phyloP scores from a whole-genome alignment of 2,797 vertebrate species.

The Menidia menidia region DNA sequence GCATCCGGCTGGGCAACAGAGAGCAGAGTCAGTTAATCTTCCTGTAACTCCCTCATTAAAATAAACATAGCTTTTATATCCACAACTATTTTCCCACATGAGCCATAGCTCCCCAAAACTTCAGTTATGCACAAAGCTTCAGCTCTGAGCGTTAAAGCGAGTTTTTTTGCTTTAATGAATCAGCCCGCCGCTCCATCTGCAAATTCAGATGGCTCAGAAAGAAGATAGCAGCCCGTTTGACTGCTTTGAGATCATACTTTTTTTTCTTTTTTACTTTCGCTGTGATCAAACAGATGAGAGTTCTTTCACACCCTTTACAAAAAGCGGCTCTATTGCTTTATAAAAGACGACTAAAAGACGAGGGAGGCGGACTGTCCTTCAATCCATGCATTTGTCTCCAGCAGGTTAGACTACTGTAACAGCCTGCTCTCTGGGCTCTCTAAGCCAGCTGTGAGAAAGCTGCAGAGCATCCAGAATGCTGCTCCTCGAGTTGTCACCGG shows the following conservation, averaged over 20 bases:
- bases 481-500: too few relatives aligned
- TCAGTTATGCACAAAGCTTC: too few relatives aligned
- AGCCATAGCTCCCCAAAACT: neutral
- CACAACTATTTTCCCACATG: neutral
- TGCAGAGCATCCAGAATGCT: too few relatives aligned
- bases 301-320: neutral
- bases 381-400: neutral
- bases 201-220: neutral
- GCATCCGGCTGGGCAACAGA: neutral
- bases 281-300: constrained; percentile 1
- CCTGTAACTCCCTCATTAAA: neutral
- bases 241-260: neutral
- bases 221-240: neutral
- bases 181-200: neutral
- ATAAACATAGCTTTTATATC: neutral
- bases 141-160: neutral
- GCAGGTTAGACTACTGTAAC: too few relatives aligned
- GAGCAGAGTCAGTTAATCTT: neutral
- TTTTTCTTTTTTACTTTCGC: constrained; percentile 2
- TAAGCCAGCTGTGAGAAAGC: too few relatives aligned
- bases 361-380: too few relatives aligned
- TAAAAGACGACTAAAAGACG: neutral
- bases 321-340: neutral
- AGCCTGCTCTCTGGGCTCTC: too few relatives aligned
- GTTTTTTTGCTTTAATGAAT: neutral